phyloP scores from a whole-genome alignment of 2,888 invertebrate species.

The Scaeva pyrastri region DNA sequence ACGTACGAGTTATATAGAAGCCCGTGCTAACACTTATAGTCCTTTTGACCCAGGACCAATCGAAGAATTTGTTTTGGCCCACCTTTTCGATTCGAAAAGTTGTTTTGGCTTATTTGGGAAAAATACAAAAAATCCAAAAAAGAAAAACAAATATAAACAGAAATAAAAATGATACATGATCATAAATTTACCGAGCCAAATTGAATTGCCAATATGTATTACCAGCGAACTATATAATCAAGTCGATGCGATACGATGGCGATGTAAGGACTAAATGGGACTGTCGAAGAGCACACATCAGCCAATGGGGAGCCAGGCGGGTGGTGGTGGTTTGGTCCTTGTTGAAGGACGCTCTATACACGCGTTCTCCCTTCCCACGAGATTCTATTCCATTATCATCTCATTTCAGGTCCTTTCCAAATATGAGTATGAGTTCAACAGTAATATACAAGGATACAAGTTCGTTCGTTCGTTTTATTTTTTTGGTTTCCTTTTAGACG shows the following conservation, averaged over 20 bases:
- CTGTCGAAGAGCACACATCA: not conserved
- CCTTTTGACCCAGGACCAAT: conserved; percentile 30
- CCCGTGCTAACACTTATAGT: conserved; percentile 6
- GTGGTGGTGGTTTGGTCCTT: not conserved
- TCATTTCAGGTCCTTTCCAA: conserved; percentile 50
- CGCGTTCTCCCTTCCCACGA: not conserved
- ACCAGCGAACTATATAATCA: not conserved
- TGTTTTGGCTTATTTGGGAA: conserved; percentile 11
- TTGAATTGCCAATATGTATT: conserved; percentile 42
- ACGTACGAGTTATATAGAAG: too few relatives aligned
- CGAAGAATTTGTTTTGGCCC: conserved; percentile 32
- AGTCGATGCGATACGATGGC: too few relatives aligned
- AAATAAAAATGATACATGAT: conserved; percentile 56
- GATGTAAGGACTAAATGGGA: not conserved
- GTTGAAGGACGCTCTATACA: not conserved
- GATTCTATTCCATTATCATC: conserved; percentile 62
- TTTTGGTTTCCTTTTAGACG: not conserved
- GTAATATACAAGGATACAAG: too few relatives aligned
- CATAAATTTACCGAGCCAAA: conserved; percentile 28
- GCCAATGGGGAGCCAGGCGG: not conserved
- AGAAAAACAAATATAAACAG: conserved; percentile 13
- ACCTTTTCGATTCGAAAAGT: conserved; percentile 9
- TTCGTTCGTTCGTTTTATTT: not conserved
- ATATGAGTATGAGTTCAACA: not conserved
- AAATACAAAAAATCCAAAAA: conserved; percentile 6